Evolutionary conservation across 1,140 invertebrate genomes (phyloP), one percentile per base, ranked within the genome.

Genomic region (Cherax destructor): DNA sequence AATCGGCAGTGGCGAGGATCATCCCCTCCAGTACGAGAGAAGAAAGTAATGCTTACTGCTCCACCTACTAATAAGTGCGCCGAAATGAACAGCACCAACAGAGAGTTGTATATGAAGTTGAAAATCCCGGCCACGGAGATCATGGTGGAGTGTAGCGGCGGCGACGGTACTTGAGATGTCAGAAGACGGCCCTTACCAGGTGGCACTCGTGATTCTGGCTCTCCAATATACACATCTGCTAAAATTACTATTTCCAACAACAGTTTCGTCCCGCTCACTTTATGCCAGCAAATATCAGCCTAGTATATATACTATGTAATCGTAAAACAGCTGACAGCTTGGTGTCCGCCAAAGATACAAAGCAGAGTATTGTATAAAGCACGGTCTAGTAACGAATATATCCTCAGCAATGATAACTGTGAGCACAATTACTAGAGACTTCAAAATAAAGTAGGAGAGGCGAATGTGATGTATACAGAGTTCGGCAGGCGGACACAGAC

Each of bases 61-160:
- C 94, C 94, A 94, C 94, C 94, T 94, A 94, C 94, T 93, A 94
- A 94, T 92, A 94, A 94, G 92, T 94, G 94, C 76, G 93, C 92
- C 49, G 94, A 93, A 80, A 94, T 94, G 92, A 94, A 94, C 72
- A 93, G 81, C 78, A 94, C 93, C 83, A 94, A 87, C 18, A 94
- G 86, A 10, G 93, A 93, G 92, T 94, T 94, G 93, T 94, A 94
- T 41, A 94, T 47, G 77, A 91, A 91, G 74, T 77, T 85, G 52
- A 69, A 41, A 24, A 91, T 69, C n/a, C 88, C 88, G n/a, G 83
- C 24, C 10, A 91, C 18, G 47, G 88, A 85, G 30, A 91, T 85
- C 88, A 91, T 91, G 76, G 76, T 74, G 61, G 56, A 9, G 56
- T 59, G 56, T 59, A 0, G 56, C 3, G 56, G 56, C 16, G 56